phyloP scores from a whole-genome alignment of 2,888 invertebrate species.

The Perithous albicinctus region DNA sequence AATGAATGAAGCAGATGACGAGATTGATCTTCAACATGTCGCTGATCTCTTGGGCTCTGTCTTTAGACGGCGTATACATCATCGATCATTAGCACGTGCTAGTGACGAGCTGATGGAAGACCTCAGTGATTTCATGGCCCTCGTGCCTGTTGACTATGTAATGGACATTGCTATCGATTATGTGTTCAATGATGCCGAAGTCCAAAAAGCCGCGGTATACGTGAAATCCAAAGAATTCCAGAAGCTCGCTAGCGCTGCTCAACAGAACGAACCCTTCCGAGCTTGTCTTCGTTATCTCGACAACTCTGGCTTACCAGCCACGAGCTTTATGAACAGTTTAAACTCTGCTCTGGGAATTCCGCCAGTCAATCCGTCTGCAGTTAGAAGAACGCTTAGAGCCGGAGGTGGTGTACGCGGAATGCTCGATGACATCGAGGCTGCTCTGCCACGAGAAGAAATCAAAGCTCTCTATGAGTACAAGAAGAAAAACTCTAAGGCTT shows the following conservation, averaged over 20 bases:
- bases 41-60: slow-evolving; percentile 61
- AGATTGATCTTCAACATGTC: slow-evolving; percentile 70
- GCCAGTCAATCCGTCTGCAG: background rate
- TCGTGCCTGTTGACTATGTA: slow-evolving; percentile 69
- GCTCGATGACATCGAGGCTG: slow-evolving; percentile 71
- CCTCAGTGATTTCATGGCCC: slow-evolving; percentile 58
- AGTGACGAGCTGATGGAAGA: slow-evolving; percentile 56
- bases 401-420: slow-evolving; percentile 74
- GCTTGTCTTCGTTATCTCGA: slow-evolving; percentile 72
- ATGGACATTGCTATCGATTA: slow-evolving; percentile 35
- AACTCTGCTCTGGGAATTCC: slow-evolving; percentile 71
- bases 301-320: slow-evolving; percentile 74
- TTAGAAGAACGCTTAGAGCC: background rate
- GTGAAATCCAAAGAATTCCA: slow-evolving; percentile 71
- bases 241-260: slow-evolving; percentile 67
- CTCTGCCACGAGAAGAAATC: slow-evolving; percentile 73
- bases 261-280: slow-evolving; percentile 68
- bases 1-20: slow-evolving; percentile 64
- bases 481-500: slow-evolving; percentile 71
- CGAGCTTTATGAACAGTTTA: slow-evolving; percentile 70
- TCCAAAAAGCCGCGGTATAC: slow-evolving; percentile 69
- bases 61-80: slow-evolving; percentile 70
- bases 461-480: slow-evolving; percentile 72
- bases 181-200: slow-evolving; percentile 70
- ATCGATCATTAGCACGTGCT: background rate